Conservation (phyloP, 1,140 invertebrate genomes). For the Bombus difficillimus region DNA sequence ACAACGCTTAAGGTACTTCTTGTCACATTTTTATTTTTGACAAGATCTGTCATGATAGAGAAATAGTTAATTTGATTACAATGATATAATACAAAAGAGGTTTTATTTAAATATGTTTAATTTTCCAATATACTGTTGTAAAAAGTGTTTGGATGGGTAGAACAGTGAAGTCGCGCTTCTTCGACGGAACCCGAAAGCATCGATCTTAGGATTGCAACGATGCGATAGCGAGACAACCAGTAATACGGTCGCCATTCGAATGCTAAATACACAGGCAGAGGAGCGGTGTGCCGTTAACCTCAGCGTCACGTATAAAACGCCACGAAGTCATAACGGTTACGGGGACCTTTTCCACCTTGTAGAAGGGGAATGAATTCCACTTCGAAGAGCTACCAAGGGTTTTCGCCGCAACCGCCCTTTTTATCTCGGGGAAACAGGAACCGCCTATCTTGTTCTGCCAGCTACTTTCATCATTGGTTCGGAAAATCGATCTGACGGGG, state of each 20-base stretch:
- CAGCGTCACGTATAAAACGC: slow-evolving; percentile 48
- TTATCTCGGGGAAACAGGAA: slow-evolving; percentile 43
- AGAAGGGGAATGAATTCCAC: slow-evolving; percentile 44
- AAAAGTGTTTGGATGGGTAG: not conserved
- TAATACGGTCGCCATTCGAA: slow-evolving; percentile 34
- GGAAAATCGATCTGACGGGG: slow-evolving; percentile 39
- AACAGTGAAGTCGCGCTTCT: not conserved
- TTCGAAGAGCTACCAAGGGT: slow-evolving; percentile 35
- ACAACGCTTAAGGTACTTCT: too few relatives aligned
- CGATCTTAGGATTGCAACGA: slow-evolving; percentile 14
- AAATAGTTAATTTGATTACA: not conserved
- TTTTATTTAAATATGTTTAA: not conserved
- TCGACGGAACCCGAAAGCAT: not conserved
- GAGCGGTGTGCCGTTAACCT: slow-evolving; percentile 47
- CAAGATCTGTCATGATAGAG: not conserved
- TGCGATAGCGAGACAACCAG: not conserved
- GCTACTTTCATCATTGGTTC: slow-evolving; percentile 29
- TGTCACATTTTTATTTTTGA: not conserved
- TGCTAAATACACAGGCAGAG: slow-evolving; percentile 39
- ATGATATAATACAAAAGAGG: not conserved
- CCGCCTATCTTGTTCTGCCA: slow-evolving; percentile 50
- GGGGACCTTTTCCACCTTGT: slow-evolving; percentile 37
- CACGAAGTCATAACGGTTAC: slow-evolving; percentile 56
- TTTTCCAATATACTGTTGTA: not conserved
- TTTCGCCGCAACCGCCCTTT: slow-evolving; percentile 3